A percentile compares a stretch with the other conserved stretches of the same genome.
Evolutionary conservation across 1,140 invertebrate genomes (phyloP).

Genomic region (Rhopalosiphum padi): DNA sequence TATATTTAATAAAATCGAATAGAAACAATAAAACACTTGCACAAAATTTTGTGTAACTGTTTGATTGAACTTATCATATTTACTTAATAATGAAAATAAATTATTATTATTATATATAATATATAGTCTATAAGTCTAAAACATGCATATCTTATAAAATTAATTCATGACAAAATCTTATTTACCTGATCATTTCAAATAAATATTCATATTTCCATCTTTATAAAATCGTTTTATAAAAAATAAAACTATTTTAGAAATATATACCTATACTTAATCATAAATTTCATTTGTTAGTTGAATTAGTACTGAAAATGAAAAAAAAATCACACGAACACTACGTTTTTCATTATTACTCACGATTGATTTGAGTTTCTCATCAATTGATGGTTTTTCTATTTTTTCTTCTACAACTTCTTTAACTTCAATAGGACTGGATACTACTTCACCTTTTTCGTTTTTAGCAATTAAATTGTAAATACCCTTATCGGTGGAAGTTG

Average conservation of each 20-base stretch:
- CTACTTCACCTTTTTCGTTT: slow-evolving; percentile 92
- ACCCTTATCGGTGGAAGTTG: slow-evolving; percentile 81
- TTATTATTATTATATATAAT: not conserved
- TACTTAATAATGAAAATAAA: not conserved
- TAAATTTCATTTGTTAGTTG: not conserved
- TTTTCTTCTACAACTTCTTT: slow-evolving; percentile 75
- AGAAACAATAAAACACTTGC: not conserved
- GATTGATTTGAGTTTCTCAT: slow-evolving; percentile 75
- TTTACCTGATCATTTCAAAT: not conserved
- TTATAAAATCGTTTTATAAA: not conserved
- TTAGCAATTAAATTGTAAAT: slow-evolving; percentile 89
- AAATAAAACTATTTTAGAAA: not conserved
- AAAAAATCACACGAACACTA: slow-evolving; percentile 6
- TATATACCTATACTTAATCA: not conserved
- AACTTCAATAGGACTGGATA: slow-evolving; percentile 87
- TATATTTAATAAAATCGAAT: not conserved
- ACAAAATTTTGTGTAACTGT: not conserved
- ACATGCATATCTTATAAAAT: not conserved
- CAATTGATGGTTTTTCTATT: slow-evolving; percentile 72
- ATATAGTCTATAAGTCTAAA: not conserved
- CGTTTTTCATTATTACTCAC: slow-evolving; percentile 66
- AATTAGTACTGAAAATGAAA: not conserved
- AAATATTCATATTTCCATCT: not conserved
- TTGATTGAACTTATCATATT: not conserved
- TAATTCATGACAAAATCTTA: not conserved